phyloP scores from a whole-genome alignment of 2,113 vertebrate species.

The Menura novaehollandiae region DNA sequence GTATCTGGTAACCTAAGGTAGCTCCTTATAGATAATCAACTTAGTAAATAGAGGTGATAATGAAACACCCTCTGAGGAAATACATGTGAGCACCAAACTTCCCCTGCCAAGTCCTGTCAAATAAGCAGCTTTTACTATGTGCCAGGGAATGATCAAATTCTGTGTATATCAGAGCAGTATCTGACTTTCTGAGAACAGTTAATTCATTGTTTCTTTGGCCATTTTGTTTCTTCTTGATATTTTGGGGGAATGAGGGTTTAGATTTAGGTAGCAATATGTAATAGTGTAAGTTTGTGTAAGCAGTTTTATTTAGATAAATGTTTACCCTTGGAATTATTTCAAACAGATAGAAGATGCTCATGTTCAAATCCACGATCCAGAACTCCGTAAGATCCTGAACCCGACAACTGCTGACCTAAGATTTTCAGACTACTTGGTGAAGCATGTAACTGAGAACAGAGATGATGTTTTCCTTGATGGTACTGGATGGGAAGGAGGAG shows the following conservation, averaged over 20 bases:
- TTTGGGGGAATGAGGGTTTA: not conserved
- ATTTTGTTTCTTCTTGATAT: not conserved
- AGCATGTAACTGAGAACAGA: slow-evolving; percentile 92
- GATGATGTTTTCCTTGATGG: slow-evolving; percentile 96
- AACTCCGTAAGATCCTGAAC: slow-evolving; percentile 85
- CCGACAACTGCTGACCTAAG: slow-evolving; percentile 94
- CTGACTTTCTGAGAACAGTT: not conserved
- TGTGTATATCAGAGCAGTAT: not conserved
- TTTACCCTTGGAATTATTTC: slow-evolving; percentile 1
- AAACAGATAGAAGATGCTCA: slow-evolving; percentile 88
- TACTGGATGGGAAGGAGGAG: slow-evolving; percentile 96
- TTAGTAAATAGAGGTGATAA: not conserved
- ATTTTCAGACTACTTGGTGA: slow-evolving; percentile 92
- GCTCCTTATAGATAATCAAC: not conserved
- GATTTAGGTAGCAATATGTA: not conserved
- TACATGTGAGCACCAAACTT: not conserved
- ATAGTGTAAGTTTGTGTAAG: not conserved
- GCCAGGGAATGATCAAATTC: not conserved
- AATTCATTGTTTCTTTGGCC: not conserved
- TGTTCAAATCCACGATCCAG: slow-evolving; percentile 90
- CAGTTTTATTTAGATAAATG: not conserved
- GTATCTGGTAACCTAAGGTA: not conserved
- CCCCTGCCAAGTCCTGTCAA: not conserved
- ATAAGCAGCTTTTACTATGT: not conserved
- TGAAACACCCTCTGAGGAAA: not conserved